These are phyloP conservation scores for Phyllotis vaccarum DNA, from an alignment of 2,797 vertebrate species.

Conservation along the genomic window DNA sequence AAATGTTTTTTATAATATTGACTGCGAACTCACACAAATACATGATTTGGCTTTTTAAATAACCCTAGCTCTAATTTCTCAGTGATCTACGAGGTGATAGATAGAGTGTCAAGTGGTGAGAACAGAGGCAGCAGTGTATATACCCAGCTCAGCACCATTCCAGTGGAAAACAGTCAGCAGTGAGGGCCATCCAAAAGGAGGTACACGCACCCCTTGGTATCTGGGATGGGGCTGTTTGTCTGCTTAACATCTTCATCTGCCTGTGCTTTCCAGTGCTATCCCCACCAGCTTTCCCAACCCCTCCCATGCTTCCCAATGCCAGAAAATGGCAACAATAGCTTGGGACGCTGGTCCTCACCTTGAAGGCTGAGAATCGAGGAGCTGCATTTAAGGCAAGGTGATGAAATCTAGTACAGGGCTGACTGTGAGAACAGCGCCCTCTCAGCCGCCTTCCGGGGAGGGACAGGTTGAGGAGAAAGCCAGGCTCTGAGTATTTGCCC, in stretches of 20 bases:
- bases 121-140: background rate
- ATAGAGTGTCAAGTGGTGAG: slow-evolving; percentile 22
- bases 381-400: background rate
- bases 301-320: background rate
- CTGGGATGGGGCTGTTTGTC: background rate
- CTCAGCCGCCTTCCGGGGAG: background rate
- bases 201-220: background rate
- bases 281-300: background rate
- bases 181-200: background rate
- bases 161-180: slow-evolving; percentile 19
- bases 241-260: background rate
- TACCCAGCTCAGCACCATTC: background rate
- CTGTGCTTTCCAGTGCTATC: background rate
- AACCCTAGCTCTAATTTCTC: background rate
- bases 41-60: slow-evolving; percentile 20
- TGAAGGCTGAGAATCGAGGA: background rate
- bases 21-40: background rate
- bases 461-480: background rate
- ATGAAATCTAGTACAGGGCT: background rate
- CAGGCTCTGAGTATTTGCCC: background rate
- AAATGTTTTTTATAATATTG: slow-evolving; percentile 26
- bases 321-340: background rate
- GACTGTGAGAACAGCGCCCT: rapidly evolving
- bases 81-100: background rate
- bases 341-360: background rate